Base-by-base conservation (phyloP, 2,797 vertebrate species). In the Setipinna tenuifilis region DNA sequence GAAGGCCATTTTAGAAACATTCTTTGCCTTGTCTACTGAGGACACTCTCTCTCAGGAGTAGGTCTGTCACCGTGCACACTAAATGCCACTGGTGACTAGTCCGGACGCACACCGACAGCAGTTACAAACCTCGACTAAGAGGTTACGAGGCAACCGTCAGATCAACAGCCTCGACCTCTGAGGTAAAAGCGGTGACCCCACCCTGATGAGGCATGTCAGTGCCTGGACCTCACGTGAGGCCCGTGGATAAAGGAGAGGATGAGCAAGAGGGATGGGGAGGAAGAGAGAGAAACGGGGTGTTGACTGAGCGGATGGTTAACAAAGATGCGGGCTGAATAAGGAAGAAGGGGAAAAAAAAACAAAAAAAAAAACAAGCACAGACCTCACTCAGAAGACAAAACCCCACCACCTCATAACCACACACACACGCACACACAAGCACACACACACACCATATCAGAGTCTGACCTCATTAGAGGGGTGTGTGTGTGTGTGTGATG, bases 351-450 rank as follows among this genome's bases (percentile, higher is more conserved):
- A n/a, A n/a, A n/a, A n/a, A n/a, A n/a, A n/a, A n/a, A n/a, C n/a
- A n/a, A 0, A 6, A 19, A 61, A 65, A 65, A 28, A 65, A 2
- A 28, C 4, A 71, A 71, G 12, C 28, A 71, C 2, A 71, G 28
- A 71, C 14, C 4, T 16, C 25, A 71, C 12, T 31, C 23, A 12
- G 23, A 6, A 11, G 25, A 68, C 35, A 41, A 41, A 41, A 41
- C 35, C 35, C 35, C 62, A 68, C 62, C 1, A 23, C 2, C 25
- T 9, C 6, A 71, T 0, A 31, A 23, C 28, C 62, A 71, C 25
- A 71, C 25, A 71, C 87, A 92, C 88, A 83, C 84, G 84, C 86
- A 71, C 71, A 59, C 59, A 87, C 87, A 85, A 84, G 61, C 82
- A 84, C n/a, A 23, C 25, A 1, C 28, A 25, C 14, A 41, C 83